phyloP scores from a whole-genome alignment of 1,140 invertebrate genomes.

The Anthonomus grandis region DNA sequence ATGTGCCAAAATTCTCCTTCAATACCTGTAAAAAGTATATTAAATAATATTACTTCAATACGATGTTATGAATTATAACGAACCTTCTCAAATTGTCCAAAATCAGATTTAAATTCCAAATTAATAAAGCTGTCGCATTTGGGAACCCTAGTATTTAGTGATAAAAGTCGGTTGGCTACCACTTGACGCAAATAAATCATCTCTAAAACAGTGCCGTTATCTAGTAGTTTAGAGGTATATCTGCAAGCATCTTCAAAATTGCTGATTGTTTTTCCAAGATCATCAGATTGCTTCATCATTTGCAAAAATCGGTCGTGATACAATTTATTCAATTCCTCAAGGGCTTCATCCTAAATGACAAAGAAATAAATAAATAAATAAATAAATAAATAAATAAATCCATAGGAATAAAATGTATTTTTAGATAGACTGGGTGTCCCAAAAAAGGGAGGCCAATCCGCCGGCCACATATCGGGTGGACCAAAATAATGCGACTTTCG shows the following conservation, averaged over 20 bases:
- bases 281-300: conserved; percentile 66
- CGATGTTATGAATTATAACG: background rate
- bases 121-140: conserved; percentile 73
- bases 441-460: too few species aligned
- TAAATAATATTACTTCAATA: background rate
- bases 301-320: conserved; percentile 82
- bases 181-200: conserved; percentile 76
- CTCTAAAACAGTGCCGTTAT: conserved; percentile 79
- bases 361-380: too few species aligned
- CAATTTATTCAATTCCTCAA: conserved; percentile 73
- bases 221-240: conserved; percentile 73
- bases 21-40: conserved; percentile 36
- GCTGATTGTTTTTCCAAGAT: conserved; percentile 59
- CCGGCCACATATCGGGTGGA: too few species aligned
- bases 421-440: too few species aligned
- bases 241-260: conserved; percentile 75
- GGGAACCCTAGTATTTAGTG: conserved; percentile 75
- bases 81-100: conserved; percentile 69
- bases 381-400: too few species aligned
- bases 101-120: conserved; percentile 79
- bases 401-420: too few species aligned
- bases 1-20: conserved; percentile 68
- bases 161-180: conserved; percentile 69
- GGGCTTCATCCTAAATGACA: conserved; percentile 67
- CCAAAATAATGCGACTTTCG: too few species aligned